These are phyloP conservation scores for Gavia stellata DNA, from an alignment of 2,113 vertebrate genomes.

Conservation along the genomic window DNA sequence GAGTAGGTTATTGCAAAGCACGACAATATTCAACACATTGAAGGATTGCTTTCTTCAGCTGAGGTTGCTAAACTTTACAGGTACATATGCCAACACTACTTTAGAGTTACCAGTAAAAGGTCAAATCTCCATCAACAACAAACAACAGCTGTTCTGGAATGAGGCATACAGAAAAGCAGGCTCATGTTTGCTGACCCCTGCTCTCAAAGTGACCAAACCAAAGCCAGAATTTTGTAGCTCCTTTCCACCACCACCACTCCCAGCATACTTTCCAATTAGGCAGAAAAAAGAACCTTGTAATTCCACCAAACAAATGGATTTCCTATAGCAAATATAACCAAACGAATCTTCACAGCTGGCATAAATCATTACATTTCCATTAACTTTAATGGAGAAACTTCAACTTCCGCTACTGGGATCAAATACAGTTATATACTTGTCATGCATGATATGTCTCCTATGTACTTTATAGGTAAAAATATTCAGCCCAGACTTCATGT, in stretches of 20 bases:
- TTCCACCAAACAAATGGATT: slow-evolving; percentile 1
- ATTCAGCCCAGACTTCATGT: neutral
- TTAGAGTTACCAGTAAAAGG: neutral
- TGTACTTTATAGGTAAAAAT: neutral
- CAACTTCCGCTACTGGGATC: neutral
- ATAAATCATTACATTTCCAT: neutral
- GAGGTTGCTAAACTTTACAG: neutral
- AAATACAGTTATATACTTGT: neutral
- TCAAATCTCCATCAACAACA: neutral
- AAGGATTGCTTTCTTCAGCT: neutral
- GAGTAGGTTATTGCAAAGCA: neutral
- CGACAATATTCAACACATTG: neutral
- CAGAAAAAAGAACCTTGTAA: neutral
- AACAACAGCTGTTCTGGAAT: neutral
- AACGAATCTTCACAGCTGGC: neutral
- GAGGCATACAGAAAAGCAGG: accelerated
- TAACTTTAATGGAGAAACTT: neutral
- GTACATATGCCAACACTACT: accelerated
- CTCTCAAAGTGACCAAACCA: neutral
- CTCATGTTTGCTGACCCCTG: neutral
- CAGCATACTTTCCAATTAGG: neutral
- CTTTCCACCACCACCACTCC: neutral
- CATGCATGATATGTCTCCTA: neutral
- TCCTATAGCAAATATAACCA: neutral
- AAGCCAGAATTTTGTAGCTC: neutral